phyloP scores from a whole-genome alignment of 2,888 invertebrate genomes.

The Megastigmus dorsalis region DNA sequence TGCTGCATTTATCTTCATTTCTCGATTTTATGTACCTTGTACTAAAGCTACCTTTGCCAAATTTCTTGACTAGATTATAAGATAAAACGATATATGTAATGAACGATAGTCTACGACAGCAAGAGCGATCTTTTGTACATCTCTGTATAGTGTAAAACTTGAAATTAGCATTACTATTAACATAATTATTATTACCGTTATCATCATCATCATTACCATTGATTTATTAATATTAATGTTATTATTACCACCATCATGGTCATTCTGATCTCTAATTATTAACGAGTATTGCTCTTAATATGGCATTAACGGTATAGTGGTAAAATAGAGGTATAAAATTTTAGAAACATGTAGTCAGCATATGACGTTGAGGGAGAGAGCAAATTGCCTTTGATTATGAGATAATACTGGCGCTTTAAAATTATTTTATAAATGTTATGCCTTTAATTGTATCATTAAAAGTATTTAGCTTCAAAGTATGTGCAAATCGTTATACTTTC shows the following conservation, averaged over 20 bases:
- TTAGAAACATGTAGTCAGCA: constrained; percentile 10
- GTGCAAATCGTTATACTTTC: neutral
- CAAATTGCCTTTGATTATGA: constrained; percentile 31
- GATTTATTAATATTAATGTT: constrained; percentile 4
- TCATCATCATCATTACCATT: constrained; percentile 4
- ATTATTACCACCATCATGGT: constrained; percentile 1
- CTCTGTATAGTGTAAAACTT: constrained; percentile 52
- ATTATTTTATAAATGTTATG: constrained; percentile 12
- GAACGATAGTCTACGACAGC: constrained; percentile 10
- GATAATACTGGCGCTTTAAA: neutral
- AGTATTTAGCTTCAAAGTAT: constrained; percentile 6
- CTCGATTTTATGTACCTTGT: constrained; percentile 25
- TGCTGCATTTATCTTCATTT: constrained; percentile 23
- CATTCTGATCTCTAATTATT: neutral
- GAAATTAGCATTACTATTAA: constrained; percentile 29
- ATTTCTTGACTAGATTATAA: constrained; percentile 37
- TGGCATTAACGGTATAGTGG: neutral
- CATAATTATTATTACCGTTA: constrained; percentile 13
- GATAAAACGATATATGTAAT: constrained; percentile 9
- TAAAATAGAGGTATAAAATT: neutral
- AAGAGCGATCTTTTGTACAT: constrained; percentile 49
- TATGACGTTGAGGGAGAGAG: constrained; percentile 1
- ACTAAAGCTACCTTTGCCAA: constrained; percentile 53
- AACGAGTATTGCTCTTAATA: constrained; percentile 2
- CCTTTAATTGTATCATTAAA: constrained; percentile 23